phyloP scores from a whole-genome alignment of 1,140 invertebrate species.

The Belonocnema kinseyi region DNA sequence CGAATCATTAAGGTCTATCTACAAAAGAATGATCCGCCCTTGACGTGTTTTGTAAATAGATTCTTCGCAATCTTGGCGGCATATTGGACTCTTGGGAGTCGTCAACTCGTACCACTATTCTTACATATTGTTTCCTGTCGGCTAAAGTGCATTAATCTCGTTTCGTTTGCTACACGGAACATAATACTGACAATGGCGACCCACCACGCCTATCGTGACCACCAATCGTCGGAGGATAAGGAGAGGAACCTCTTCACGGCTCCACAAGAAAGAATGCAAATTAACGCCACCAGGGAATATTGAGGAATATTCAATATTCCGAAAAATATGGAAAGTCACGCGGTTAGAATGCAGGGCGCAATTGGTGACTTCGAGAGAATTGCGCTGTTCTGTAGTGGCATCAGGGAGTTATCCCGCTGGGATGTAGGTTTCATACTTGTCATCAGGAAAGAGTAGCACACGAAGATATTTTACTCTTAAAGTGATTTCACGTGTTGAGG shows the following conservation, averaged over 20 bases:
- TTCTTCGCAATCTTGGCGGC: conserved; percentile 33
- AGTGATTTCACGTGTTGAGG: no score
- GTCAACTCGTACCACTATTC: conserved; percentile 32
- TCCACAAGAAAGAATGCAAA: conserved; percentile 31
- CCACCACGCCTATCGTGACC: conserved; percentile 37
- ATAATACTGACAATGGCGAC: conserved; percentile 35
- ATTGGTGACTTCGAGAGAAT: background rate
- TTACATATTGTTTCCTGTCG: conserved; percentile 42
- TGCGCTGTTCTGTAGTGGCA: background rate
- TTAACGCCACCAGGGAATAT: conserved; percentile 32
- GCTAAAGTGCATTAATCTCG: conserved; percentile 50
- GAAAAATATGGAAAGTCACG: conserved; percentile 32
- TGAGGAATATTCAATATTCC: background rate
- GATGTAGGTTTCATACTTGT: background rate
- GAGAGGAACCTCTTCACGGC: conserved; percentile 18
- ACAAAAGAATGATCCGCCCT: conserved; percentile 38
- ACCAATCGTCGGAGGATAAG: conserved; percentile 30
- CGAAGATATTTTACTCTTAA: no score
- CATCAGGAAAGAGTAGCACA: no score
- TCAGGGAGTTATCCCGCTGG: background rate
- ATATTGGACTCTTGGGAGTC: conserved; percentile 35
- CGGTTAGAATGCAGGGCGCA: background rate
- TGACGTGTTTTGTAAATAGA: conserved; percentile 39
- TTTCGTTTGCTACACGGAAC: conserved; percentile 36
- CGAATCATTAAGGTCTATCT: conserved; percentile 41